Conservation (phyloP, 1,140 invertebrate genomes). For the Tetranychus urticae region DNA sequence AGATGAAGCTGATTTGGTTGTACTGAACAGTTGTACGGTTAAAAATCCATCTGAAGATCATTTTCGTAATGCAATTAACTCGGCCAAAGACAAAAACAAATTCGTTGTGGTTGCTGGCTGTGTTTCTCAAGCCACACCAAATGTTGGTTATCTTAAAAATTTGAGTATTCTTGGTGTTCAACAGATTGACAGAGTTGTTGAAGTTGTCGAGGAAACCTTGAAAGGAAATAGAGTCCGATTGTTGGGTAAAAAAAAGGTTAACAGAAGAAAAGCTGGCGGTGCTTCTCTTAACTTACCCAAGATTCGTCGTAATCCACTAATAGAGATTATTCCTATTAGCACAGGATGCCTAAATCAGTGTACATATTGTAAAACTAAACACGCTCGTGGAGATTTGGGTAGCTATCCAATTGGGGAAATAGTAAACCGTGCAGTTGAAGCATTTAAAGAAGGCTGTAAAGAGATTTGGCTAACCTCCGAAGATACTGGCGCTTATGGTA, state of each 20-base stretch:
- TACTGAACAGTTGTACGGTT: conserved; percentile 91
- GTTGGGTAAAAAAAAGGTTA: conserved; percentile 48
- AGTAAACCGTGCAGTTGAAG: conserved; percentile 34
- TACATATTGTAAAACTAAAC: conserved; percentile 96
- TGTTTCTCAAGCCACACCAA: conserved; percentile 47
- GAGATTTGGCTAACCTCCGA: conserved; percentile 98
- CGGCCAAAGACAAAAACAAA: conserved; percentile 47
- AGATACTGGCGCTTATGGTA: conserved; percentile 88
- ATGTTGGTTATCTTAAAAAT: conserved; percentile 38
- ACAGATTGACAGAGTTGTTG: conserved; percentile 90
- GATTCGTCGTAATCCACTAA: conserved; percentile 75
- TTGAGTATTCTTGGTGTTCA: conserved; percentile 86
- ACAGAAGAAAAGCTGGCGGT: conserved; percentile 55
- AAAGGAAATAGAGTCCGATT: conserved; percentile 68
- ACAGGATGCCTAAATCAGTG: conserved; percentile 91
- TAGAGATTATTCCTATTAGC: conserved; percentile 95
- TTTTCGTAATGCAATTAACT: conserved; percentile 73
- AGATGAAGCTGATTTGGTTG: conserved; percentile 63
- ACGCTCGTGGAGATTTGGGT: conserved; percentile 77
- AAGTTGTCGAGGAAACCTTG: conserved; percentile 91
- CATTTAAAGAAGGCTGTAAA: conserved; percentile 67
- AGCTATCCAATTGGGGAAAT: conserved; percentile 55
- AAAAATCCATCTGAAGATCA: conserved; percentile 92
- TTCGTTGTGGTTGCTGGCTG: conserved; percentile 82
- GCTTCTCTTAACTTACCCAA: conserved; percentile 69